phyloP scores from a whole-genome alignment of 2,113 vertebrate genomes.

The Alligator sinensis region DNA sequence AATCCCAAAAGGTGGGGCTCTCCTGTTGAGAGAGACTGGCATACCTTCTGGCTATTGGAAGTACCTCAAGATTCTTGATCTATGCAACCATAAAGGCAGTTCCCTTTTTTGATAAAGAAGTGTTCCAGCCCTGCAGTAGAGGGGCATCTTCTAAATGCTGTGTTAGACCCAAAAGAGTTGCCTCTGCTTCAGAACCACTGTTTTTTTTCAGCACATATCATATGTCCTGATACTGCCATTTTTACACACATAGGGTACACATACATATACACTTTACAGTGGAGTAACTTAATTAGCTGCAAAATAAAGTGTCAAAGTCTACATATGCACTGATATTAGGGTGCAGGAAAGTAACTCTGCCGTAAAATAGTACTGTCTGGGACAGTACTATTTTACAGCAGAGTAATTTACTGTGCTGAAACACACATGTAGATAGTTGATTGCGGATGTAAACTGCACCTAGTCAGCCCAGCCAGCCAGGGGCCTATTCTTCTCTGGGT shows the following conservation, averaged over 20 bases:
- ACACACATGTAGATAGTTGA: too few species aligned
- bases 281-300: too few species aligned
- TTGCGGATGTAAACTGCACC: too few species aligned
- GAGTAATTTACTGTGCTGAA: too few species aligned
- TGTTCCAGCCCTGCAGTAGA: neutral
- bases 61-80: neutral
- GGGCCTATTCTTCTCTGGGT: too few species aligned
- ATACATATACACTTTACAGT: too few species aligned
- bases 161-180: neutral
- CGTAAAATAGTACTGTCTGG: too few species aligned
- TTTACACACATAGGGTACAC: neutral
- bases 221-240: neutral
- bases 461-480: too few species aligned
- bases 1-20: neutral
- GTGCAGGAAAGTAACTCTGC: too few species aligned
- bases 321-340: too few species aligned
- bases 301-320: too few species aligned
- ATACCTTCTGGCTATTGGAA: neutral
- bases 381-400: too few species aligned
- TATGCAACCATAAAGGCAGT: neutral
- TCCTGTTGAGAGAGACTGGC: neutral
- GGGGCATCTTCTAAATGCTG: neutral
- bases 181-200: neutral
- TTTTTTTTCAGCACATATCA: neutral
- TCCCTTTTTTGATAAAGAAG: neutral